Base-by-base conservation (phyloP, 2,113 vertebrate species). In the Thalassoma bifasciatum region DNA sequence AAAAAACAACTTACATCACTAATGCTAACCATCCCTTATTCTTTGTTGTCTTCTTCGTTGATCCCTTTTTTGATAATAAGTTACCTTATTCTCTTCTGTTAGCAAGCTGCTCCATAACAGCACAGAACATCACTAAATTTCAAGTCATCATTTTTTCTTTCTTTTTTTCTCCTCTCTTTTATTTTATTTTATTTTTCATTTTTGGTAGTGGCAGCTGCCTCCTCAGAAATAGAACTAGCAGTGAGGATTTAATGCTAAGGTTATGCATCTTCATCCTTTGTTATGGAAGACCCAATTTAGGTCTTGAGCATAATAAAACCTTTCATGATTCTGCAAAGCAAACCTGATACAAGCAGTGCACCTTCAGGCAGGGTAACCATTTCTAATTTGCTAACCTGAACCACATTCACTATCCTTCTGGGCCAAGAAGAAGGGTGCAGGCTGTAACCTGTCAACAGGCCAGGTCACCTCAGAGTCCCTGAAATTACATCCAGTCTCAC, bases 301-400 rank as follows among this genome's bases (percentile, higher is more conserved):
- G 65, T 84, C 70, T 51, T 46, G 85, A 86, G 77, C 69, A 78
- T 79, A 89, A 89, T 72, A 88, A 85, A 82, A 49, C 47, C 56
- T 84, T 84, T 75, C 58, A 62, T 82, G 81, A 72, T 84, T 81
- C 70, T 58, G 57, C 53, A 83, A 79, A 38, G 63, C 37, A 77
- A 87, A 90, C 77, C 68, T 19, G 84, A 90, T 86, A 85, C 36
- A 63, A 63, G 65, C 40, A 11, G 65, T 70, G 49, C 72, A 80
- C 83, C 84, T 87, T 75, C 54, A 82, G 72, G 86, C 73, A 61
- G 65, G 88, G 73, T 71, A 79, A 78, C 81, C 86, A 66, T 86
- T 71, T 80, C 74, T 77, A 88, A 86, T 89, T 86, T 72, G 50
- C 70, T 85, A 92, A 93, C 76, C 70, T 67, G 83, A 93, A 91